phyloP scores from a whole-genome alignment of 1,140 invertebrate genomes.

The Tetragonula clypearis region DNA sequence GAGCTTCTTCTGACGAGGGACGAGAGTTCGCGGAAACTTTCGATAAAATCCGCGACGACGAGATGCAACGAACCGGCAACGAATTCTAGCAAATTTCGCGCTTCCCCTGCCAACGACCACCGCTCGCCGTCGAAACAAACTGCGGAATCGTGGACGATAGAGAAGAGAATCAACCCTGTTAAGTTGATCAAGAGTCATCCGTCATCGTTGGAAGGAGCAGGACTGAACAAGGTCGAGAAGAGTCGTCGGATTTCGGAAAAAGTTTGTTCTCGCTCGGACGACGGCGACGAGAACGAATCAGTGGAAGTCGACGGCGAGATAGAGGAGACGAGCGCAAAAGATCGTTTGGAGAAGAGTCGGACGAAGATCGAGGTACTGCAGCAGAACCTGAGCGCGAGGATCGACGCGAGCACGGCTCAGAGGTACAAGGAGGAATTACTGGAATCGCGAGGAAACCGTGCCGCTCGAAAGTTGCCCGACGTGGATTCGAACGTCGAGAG shows the following conservation, averaged over 20 bases:
- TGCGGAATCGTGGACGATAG: not conserved
- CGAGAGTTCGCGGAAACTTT: conserved; percentile 60
- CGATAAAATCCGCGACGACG: conserved; percentile 24
- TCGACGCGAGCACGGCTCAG: conserved; percentile 70
- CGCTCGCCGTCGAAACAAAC: not conserved
- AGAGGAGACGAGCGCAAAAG: not conserved
- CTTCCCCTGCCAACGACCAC: not conserved
- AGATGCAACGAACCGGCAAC: not conserved
- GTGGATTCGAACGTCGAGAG: conserved; percentile 55
- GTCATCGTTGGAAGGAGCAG: no score
- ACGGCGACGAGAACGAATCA: no score
- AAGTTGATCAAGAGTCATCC: conserved; percentile 54
- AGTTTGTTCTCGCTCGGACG: no score
- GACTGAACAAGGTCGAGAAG: no score
- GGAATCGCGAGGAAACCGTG: conserved; percentile 11
- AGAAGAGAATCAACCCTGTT: conserved; percentile 59
- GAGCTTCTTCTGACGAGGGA: conserved; percentile 66
- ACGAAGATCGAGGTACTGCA: conserved; percentile 73
- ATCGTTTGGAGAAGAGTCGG: conserved; percentile 56
- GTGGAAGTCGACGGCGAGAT: no score
- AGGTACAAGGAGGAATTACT: conserved; percentile 69
- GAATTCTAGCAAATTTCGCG: not conserved
- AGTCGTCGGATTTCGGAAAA: no score
- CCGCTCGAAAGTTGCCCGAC: conserved; percentile 47
- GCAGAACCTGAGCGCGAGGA: conserved; percentile 70